phyloP scores from a whole-genome alignment of 2,888 invertebrate genomes.

The Tachina lurida region DNA sequence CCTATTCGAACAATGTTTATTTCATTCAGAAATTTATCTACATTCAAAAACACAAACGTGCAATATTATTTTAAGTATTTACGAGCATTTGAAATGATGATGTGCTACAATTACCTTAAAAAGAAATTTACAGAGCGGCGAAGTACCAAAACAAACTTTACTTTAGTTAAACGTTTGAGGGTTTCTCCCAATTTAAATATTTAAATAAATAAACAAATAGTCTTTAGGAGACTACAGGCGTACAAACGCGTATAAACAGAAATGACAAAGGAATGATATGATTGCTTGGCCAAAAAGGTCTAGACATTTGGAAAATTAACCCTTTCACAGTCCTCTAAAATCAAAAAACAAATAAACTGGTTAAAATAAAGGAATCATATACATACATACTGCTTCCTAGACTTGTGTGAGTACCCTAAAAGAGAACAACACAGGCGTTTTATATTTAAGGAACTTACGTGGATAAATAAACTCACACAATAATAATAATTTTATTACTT shows the following conservation, averaged over 20 bases:
- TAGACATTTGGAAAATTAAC: conserved; percentile 61
- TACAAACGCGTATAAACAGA: conserved; percentile 3
- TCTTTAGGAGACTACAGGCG: background rate
- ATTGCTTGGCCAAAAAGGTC: conserved; percentile 29
- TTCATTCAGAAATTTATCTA: background rate
- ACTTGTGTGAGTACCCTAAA: too few species aligned
- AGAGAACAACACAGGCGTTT: too few species aligned
- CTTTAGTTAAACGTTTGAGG: conserved; percentile 68
- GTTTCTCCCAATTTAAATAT: conserved; percentile 41
- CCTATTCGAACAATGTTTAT: conserved; percentile 23
- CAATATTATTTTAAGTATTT: background rate
- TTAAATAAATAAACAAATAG: background rate
- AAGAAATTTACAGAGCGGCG: background rate
- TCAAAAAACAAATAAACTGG: conserved; percentile 55
- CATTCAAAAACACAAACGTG: conserved; percentile 3
- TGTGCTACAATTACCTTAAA: conserved; percentile 52
- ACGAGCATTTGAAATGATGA: background rate
- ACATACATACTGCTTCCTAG: background rate
- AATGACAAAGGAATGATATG: background rate
- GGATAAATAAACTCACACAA: too few species aligned
- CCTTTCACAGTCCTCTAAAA: conserved; percentile 61
- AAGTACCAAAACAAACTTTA: conserved; percentile 51
- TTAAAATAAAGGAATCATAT: background rate
- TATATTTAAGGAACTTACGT: too few species aligned
- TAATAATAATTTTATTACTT: too few species aligned